Evolutionary conservation across 2,113 vertebrate species (phyloP), one percentile per base, ranked within the genome.

Genomic region (Nyctereutes procyonoides): DNA sequence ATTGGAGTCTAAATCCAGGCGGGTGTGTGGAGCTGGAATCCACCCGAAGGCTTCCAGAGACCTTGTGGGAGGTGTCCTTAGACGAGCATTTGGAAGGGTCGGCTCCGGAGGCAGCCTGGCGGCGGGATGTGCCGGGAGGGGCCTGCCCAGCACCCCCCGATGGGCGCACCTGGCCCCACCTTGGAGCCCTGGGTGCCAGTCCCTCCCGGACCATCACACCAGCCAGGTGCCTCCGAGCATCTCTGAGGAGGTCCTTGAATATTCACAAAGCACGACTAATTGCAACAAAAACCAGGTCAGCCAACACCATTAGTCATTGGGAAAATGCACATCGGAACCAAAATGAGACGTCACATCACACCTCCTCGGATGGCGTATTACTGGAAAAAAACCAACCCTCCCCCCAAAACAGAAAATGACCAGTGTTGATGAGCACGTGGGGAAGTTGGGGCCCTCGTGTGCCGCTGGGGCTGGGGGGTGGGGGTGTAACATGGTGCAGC

Each of bases 101-200:
- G 28, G 63, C 32, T 55, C 65, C 13, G 4, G 35, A 60, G 62
- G 84, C 62, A 13, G n/a, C 26, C 26, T 10, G 88, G 56, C 4
- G 22, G 67, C 3, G 10, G 17, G 56, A 24, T 24, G 69, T 43
- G 67, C 79, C 9, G 10, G 22, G 51, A 4, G 2, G 24, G 28
- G 53, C 22, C 26, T 0, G 4, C 24, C 48, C 6, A 1, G 17
- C 4, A 2, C n/a, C 77, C 19, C 1, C 1, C 1, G 30, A 14
- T 10, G 81, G 69, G n/a, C n/a, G 8, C 58, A 30, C 32, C 24
- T 0, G 3, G 2, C 55, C 32, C 20, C 48, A 30, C 14, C 20
- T 24, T 5, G 0, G 67, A 81, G 67, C n/a, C 55, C 48, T 12
- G 20, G 48, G 48, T 28, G 9, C 9, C 35, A 43, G 48, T 56